Conservation (phyloP, 2,888 invertebrate species). For the Diabrotica balteata region DNA sequence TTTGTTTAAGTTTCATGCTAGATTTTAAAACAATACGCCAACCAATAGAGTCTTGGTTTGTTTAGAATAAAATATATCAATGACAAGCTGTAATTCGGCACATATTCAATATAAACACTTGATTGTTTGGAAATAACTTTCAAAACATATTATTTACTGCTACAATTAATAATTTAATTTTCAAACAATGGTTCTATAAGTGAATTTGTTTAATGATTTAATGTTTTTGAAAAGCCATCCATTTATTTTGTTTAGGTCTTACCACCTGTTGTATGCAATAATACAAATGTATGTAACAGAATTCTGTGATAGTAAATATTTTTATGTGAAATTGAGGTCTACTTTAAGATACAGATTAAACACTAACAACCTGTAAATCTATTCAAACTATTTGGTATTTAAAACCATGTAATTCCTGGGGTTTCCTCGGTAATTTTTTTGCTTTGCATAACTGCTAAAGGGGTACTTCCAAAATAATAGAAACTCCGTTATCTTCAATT, state of each 20-base stretch:
- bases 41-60: constrained; percentile 19
- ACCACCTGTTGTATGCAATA: no score
- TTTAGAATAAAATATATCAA: constrained; percentile 34
- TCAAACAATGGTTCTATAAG: constrained; percentile 31
- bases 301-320: no score
- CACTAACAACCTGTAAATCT: no score
- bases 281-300: no score
- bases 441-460: no score
- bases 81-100: constrained; percentile 30
- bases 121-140: constrained; percentile 33
- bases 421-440: no score
- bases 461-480: no score
- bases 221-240: neutral
- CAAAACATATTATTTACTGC: constrained; percentile 34
- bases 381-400: no score
- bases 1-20: constrained; percentile 13
- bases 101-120: constrained; percentile 30
- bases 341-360: no score
- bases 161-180: constrained; percentile 33
- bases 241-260: neutral
- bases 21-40: constrained; percentile 14
- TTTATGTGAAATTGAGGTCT: no score
- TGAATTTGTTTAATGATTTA: constrained; percentile 1
- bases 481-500: no score
- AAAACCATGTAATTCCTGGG: no score